Conservation (phyloP, 2,888 invertebrate species). For the Troilus luridus region DNA sequence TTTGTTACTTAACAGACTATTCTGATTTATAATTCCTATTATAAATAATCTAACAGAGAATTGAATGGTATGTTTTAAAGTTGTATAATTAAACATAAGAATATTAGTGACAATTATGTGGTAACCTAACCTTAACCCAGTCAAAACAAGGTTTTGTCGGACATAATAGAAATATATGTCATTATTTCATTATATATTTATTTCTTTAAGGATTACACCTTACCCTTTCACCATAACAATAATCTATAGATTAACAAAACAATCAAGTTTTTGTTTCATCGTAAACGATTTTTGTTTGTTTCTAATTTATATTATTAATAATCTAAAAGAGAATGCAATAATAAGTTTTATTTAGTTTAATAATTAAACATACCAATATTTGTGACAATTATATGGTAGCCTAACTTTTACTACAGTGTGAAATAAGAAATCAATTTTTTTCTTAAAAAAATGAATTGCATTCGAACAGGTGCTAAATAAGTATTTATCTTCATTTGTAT, state of each 20-base stretch:
- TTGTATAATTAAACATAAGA: background rate
- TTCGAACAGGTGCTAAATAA: slow-evolving; percentile 14
- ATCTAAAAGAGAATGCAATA: too few relatives aligned
- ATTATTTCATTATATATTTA: background rate
- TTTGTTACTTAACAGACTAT: background rate
- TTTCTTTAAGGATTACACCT: background rate
- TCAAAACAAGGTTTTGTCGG: background rate
- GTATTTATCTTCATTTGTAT: background rate
- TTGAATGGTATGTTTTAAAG: too few relatives aligned
- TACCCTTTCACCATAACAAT: background rate
- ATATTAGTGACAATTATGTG: background rate
- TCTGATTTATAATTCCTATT: background rate
- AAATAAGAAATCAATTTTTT: too few relatives aligned
- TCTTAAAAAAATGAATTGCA: background rate
- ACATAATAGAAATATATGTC: background rate
- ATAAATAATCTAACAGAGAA: background rate
- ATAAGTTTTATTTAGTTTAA: too few relatives aligned
- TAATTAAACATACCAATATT: too few relatives aligned
- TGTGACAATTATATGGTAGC: too few relatives aligned
- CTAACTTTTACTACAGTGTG: too few relatives aligned
- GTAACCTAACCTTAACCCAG: slow-evolving; percentile 34
- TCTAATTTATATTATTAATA: too few relatives aligned
- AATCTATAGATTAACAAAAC: too few relatives aligned
- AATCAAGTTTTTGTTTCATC: too few relatives aligned
- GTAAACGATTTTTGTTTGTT: too few relatives aligned